Evolutionary conservation across 2,888 invertebrate species (phyloP).

Genomic region (Phengaris alcon): DNA sequence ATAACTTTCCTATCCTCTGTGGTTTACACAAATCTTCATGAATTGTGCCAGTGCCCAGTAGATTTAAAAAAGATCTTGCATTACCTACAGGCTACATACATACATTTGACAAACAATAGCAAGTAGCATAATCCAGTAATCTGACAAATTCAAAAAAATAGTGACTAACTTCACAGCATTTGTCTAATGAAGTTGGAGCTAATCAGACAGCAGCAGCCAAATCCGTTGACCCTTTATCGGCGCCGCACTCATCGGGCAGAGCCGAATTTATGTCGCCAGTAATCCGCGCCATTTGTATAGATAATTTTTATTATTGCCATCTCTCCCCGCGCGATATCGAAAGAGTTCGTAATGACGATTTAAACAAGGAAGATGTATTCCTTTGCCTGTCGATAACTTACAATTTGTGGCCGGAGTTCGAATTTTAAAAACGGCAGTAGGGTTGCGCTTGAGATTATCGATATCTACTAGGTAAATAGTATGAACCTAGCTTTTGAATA

Average conservation of each 20-base stretch:
- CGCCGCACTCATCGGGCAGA: constrained; percentile 71
- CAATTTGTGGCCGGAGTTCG: constrained; percentile 63
- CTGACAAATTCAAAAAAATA: not conserved
- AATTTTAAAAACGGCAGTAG: constrained; percentile 52
- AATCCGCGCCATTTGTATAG: constrained; percentile 79
- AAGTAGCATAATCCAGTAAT: not conserved
- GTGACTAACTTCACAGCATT: constrained; percentile 29
- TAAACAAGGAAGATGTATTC: constrained; percentile 79
- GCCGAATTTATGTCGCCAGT: constrained; percentile 78
- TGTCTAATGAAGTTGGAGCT: constrained; percentile 38
- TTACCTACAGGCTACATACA: too few relatives aligned
- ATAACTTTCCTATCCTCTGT: too few relatives aligned
- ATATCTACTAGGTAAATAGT: not conserved
- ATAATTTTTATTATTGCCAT: constrained; percentile 80
- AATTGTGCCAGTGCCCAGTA: too few relatives aligned
- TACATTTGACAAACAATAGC: not conserved
- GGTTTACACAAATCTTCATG: too few relatives aligned
- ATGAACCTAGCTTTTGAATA: too few relatives aligned
- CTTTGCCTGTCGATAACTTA: constrained; percentile 70
- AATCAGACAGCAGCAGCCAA: constrained; percentile 58
- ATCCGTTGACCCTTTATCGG: constrained; percentile 77
- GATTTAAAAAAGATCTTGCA: too few relatives aligned
- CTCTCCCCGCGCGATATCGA: constrained; percentile 74
- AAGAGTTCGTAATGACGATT: constrained; percentile 79
- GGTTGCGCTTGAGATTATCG: constrained; percentile 45